Evolutionary conservation across 2,888 invertebrate species (phyloP), one percentile per base, ranked within the genome.

Genomic region (Celastrina argiolus): DNA sequence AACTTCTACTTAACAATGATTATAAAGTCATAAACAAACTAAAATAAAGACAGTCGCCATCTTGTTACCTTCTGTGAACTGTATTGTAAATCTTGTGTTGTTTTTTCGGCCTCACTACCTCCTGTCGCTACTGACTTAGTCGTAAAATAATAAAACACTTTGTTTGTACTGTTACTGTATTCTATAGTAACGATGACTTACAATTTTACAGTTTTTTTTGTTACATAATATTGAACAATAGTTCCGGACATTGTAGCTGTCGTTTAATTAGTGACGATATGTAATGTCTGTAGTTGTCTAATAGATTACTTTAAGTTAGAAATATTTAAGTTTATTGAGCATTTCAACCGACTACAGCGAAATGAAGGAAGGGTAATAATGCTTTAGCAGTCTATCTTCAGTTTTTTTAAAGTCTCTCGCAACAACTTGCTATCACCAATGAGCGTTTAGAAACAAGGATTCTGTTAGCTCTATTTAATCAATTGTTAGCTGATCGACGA

Each of bases 131-230:
- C 88, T 78, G 81, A 88, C 88, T 74, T 69, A 26, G 81, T 76
- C 73, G 83, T 90, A 88, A 89, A 89, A 88, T 87, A 89, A 90
- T 89, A 87, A 88, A 88, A 81, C 78, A 51, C 80, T 81, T 82
- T 81, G 79, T 61, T 61, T 82, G 78, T 84, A 84, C 86, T 83
- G 85, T 87, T 85, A 85, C 74, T 74, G 74, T 75, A 77, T 80
- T 87, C 83, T 84, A 69, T 68, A 66, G 41, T 84, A 82, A 82
- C 81, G 82, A 76, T 75, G 85, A 81, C 84, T 78, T 61, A 18
- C 61, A 36, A 61, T 61, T 61, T 61, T 61, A 61, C 61, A 61
- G 61, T 61, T 61, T 61, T 61, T 58, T 61, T 61, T 61, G 58
- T 58, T 58, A 58, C 58, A 58, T 31, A 31, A 58, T 16, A 31